Conservation (phyloP, 2,888 invertebrate genomes). For the Lycia hirtaria region DNA sequence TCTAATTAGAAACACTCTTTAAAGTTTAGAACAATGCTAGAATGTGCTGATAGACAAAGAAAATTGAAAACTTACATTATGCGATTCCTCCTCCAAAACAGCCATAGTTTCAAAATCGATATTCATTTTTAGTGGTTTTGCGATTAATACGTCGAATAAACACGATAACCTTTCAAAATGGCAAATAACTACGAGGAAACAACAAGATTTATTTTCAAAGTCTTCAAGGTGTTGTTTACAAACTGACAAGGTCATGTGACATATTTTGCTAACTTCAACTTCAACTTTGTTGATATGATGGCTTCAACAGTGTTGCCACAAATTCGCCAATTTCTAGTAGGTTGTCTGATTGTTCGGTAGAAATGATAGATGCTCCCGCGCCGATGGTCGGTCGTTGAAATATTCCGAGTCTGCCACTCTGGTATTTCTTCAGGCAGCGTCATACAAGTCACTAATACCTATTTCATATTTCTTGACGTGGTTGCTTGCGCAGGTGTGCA, state of each 20-base stretch:
- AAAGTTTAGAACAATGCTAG: slow-evolving; percentile 3
- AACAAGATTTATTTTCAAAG: slow-evolving; percentile 74
- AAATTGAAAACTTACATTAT: slow-evolving; percentile 80
- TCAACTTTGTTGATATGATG: too few relatives aligned
- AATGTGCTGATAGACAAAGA: slow-evolving; percentile 54
- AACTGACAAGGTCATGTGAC: slow-evolving; percentile 90
- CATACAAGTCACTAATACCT: too few relatives aligned
- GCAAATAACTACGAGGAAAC: slow-evolving; percentile 83
- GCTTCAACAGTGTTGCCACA: too few relatives aligned
- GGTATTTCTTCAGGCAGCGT: too few relatives aligned
- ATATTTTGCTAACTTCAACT: slow-evolving; percentile 79
- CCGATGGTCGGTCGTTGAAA: too few relatives aligned
- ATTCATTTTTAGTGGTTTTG: slow-evolving; percentile 71
- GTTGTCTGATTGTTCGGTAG: too few relatives aligned
- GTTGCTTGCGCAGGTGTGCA: too few relatives aligned
- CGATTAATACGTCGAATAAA: too few relatives aligned
- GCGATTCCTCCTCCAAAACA: slow-evolving; percentile 86
- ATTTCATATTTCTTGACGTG: too few relatives aligned
- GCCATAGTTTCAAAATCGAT: slow-evolving; percentile 88
- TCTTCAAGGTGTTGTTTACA: slow-evolving; percentile 89
- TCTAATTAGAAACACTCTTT: not conserved
- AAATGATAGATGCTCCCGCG: too few relatives aligned
- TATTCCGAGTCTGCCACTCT: too few relatives aligned
- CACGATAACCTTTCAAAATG: slow-evolving; percentile 58
- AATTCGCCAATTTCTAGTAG: too few relatives aligned